Evolutionary conservation across 2,797 vertebrate genomes (phyloP).

Genomic region (Schizopygopsis malacanthus): DNA sequence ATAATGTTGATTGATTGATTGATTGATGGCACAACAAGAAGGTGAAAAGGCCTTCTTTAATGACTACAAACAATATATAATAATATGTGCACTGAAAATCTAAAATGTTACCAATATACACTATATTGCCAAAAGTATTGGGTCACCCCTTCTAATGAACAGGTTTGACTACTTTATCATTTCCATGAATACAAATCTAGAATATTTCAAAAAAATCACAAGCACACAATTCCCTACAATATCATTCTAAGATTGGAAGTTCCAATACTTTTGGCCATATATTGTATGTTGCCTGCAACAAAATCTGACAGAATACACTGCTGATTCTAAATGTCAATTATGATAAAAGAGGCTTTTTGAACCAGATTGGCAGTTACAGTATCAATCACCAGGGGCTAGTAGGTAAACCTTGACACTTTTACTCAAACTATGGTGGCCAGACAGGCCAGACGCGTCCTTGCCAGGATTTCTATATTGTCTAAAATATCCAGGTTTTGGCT

Average conservation of each 20-base stretch:
- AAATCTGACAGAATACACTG: not conserved
- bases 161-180: not conserved
- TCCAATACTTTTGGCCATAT: not conserved
- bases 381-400: not conserved
- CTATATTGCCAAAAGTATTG: not conserved
- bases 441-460: too few relatives aligned
- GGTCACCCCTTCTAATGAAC: too few relatives aligned
- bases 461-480: too few relatives aligned
- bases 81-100: not conserved
- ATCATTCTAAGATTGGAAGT: not conserved
- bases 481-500: too few relatives aligned
- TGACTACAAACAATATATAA: not conserved
- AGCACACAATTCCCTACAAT: too few relatives aligned
- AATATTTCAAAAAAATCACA: too few relatives aligned
- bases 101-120: not conserved
- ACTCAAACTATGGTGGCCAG: too few relatives aligned
- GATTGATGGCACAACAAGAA: not conserved
- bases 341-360: not conserved
- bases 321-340: not conserved
- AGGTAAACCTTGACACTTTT: not conserved
- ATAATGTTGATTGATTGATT: not conserved
- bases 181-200: too few relatives aligned
- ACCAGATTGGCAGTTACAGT: not conserved
- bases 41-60: not conserved
- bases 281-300: not conserved